Percentiles rank a stretch among this genome's conserved stretches.
Conservation (phyloP, 2,888 invertebrate species). For the Andrena camellia region DNA sequence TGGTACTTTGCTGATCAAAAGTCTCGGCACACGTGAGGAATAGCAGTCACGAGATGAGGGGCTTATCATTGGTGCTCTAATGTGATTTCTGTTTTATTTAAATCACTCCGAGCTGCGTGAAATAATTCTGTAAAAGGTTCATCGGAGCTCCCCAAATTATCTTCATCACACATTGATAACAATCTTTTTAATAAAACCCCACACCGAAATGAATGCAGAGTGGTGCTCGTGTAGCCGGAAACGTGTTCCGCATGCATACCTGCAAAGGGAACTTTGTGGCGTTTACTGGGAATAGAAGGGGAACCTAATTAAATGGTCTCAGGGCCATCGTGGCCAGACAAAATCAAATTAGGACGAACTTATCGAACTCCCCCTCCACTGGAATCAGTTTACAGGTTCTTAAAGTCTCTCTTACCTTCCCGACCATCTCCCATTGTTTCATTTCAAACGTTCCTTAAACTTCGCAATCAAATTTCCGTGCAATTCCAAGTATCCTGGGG, state of each 20-base stretch:
- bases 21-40: background rate
- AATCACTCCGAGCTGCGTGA: too few species aligned
- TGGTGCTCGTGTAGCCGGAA: background rate
- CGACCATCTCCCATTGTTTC: background rate
- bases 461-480: background rate
- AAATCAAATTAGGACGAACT: constrained; percentile 1
- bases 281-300: background rate
- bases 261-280: background rate
- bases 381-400: background rate
- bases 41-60: background rate
- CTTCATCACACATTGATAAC: background rate
- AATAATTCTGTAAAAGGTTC: background rate
- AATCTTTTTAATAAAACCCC: background rate
- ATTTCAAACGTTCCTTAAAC: background rate
- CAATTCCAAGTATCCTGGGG: background rate
- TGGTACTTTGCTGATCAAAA: background rate
- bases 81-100: background rate
- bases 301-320: background rate
- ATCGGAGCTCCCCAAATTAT: background rate
- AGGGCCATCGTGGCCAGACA: background rate
- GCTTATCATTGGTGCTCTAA: background rate
- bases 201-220: background rate
- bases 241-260: background rate
- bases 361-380: background rate
- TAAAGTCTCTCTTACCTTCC: background rate